Base-by-base conservation (phyloP, 2,113 vertebrate species). In the Desmodus rotundus region DNA sequence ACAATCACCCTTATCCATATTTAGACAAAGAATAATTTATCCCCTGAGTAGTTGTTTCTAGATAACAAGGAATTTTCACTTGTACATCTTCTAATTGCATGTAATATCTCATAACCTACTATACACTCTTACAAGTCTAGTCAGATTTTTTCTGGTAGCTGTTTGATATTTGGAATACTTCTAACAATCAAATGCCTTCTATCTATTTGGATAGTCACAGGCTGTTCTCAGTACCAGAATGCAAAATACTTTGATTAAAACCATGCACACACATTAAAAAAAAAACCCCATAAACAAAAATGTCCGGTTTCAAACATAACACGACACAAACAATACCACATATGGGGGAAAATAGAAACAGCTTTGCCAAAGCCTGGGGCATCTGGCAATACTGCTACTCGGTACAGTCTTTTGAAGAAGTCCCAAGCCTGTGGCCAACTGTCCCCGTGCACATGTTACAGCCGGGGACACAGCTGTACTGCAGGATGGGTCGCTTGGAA, bases 261-360 rank as follows among this genome's bases (percentile, higher is more conserved):
- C 54, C 41, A 63, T 81, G 19, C 28, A 67, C 38, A 84, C 61
- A 61, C 67, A 90, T 61, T 84, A 77, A 16, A 92, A 63, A 74
- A 95, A 28, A 15, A 93, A 68, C 43, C 28, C 38, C 38, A 45
- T 87, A 89, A 92, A 87, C 81, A 88, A 87, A 70, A 50, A 20
- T 65, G 73, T 82, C 36, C 63, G 91, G n/a, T 93, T 97, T 96
- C 86, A 90, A 81, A 58, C 73, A 93, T 56, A 80, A 24, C 36
- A 81, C 63, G 65, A 65, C n/a, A 95, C 63, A 93, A 93, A 84
- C 24, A 85, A 41, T 83, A 87, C 68, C 94, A 80, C 83, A 92
- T 74, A 94, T 87, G 50, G 76, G 45, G n/a, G 8, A 84, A 96
- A 93, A 91, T 95, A 80, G 89, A 47, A 86, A 80, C 31, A 87